Percentiles rank a stretch among this genome's conserved stretches.
Conservation (phyloP, 2,797 vertebrate genomes). For the Glyptemys insculpta region DNA sequence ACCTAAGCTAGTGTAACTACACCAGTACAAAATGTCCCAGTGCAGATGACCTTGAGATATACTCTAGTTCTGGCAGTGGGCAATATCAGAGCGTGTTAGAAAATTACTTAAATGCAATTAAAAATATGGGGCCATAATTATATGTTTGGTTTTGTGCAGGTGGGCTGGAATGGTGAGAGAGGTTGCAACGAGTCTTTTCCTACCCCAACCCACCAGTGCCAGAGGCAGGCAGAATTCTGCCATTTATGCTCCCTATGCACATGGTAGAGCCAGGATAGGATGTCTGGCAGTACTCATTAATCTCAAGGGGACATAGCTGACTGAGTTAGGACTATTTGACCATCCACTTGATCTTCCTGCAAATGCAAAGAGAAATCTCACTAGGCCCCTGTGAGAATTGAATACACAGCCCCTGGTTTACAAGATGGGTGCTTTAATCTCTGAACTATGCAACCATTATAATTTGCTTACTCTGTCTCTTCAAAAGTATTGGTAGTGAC, state of each 20-base stretch:
- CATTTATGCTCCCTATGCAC: background rate
- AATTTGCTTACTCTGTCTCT: background rate
- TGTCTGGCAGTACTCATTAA: background rate
- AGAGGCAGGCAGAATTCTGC: background rate
- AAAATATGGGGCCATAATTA: background rate
- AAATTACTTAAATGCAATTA: background rate
- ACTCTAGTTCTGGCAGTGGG: background rate
- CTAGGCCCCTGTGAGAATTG: background rate
- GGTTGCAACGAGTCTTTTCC: background rate
- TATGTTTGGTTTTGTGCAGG: background rate
- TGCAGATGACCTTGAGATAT: background rate
- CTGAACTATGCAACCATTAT: background rate
- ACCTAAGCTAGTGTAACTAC: background rate
- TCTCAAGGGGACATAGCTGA: background rate
- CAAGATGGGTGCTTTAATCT: background rate
- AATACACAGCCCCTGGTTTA: background rate
- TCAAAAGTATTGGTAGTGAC: background rate
- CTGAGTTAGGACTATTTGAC: background rate
- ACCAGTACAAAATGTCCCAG: background rate
- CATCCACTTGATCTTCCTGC: background rate
- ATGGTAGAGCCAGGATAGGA: background rate
- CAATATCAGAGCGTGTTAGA: background rate
- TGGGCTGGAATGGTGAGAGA: background rate
- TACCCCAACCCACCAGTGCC: background rate
- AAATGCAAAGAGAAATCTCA: background rate